These are phyloP conservation scores for Carettochelys insculpta DNA, from an alignment of 2,113 vertebrate species.

Conservation along the genomic window DNA sequence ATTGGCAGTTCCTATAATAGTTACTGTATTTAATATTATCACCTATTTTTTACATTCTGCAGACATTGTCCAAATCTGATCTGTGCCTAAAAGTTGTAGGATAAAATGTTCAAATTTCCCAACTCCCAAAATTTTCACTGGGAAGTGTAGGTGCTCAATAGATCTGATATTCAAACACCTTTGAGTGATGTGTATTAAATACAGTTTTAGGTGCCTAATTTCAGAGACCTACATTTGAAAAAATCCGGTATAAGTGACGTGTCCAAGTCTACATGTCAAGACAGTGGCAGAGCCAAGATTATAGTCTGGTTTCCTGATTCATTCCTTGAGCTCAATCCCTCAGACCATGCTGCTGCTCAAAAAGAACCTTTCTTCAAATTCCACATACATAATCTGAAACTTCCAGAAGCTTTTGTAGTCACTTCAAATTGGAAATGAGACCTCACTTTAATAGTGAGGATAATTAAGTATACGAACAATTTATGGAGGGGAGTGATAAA, in stretches of 20 bases:
- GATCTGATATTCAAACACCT: not conserved
- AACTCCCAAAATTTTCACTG: not conserved
- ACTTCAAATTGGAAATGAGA: conserved; percentile 57
- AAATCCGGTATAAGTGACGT: not conserved
- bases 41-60: not conserved
- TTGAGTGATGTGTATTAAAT: not conserved
- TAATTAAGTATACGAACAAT: conserved; percentile 58
- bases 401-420: not conserved
- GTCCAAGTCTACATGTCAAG: not conserved
- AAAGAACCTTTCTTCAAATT: conserved; percentile 5
- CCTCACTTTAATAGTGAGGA: conserved; percentile 58
- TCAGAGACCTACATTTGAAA: not conserved
- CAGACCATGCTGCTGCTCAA: accelerated
- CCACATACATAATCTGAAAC: not conserved
- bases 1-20: conserved; percentile 11
- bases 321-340: not conserved
- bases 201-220: not conserved
- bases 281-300: not conserved
- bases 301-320: not conserved
- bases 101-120: not conserved
- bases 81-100: not conserved
- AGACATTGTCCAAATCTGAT: not conserved
- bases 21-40: not conserved
- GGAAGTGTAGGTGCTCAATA: not conserved
- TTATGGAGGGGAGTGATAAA: conserved; percentile 63